These are phyloP conservation scores for Mythimna pallens DNA, from an alignment of 2,888 invertebrate genomes.

Conservation along the genomic window DNA sequence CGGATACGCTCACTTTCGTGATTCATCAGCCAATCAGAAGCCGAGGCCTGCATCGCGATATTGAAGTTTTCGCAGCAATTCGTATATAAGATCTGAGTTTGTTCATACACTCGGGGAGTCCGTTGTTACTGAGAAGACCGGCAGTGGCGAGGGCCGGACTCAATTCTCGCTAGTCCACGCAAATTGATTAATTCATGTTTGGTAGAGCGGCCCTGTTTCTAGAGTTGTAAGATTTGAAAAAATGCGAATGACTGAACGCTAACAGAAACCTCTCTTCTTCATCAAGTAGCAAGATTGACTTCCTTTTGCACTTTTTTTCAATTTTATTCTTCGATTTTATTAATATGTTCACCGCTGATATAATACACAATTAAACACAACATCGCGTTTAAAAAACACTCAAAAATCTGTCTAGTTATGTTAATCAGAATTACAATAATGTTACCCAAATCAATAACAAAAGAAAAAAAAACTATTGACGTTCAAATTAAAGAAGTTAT, in stretches of 20 bases:
- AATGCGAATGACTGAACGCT: constrained; percentile 69
- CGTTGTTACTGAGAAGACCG: constrained; percentile 88
- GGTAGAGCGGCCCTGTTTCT: constrained; percentile 84
- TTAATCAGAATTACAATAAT: too few relatives aligned
- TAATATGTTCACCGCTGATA: too few relatives aligned
- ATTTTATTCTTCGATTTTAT: too few relatives aligned
- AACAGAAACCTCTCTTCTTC: constrained; percentile 85
- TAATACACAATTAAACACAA: too few relatives aligned
- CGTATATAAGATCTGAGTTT: constrained; percentile 62
- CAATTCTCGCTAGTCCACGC: constrained; percentile 83
- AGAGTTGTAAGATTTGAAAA: constrained; percentile 71
- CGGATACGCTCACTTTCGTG: constrained; percentile 57
- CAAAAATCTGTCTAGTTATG: too few relatives aligned
- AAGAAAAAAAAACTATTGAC: too few relatives aligned
- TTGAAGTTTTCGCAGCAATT: constrained; percentile 66
- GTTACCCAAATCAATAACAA: too few relatives aligned
- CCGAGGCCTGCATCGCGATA: constrained; percentile 74
- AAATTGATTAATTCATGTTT: constrained; percentile 78
- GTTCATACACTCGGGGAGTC: constrained; percentile 76
- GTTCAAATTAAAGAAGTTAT: too few relatives aligned
- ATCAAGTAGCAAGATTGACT: constrained; percentile 87
- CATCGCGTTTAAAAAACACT: too few relatives aligned
- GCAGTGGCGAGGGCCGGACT: constrained; percentile 87
- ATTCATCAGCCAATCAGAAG: constrained; percentile 72
- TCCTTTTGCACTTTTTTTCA: constrained; percentile 75